Evolutionary conservation across 2,797 vertebrate species (phyloP).

Genomic region (Etheostoma nigrum): DNA sequence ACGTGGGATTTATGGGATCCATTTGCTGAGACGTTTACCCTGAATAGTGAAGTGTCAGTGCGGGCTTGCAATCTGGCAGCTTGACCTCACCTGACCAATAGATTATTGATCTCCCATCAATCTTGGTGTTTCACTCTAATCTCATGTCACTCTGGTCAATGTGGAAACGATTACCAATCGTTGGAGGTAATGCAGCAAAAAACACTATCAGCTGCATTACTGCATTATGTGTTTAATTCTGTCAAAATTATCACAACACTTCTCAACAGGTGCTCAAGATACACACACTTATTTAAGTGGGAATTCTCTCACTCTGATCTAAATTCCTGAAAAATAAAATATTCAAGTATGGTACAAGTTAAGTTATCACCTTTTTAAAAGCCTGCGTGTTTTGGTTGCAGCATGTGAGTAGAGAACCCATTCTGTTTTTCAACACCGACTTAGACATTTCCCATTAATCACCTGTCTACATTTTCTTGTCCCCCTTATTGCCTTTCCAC

Average conservation of each 20-base stretch:
- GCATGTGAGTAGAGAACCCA: conserved; percentile 14
- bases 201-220: conserved; percentile 35
- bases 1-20: conserved; percentile 16
- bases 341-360: background rate
- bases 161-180: conserved; percentile 49
- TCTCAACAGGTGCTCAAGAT: background rate
- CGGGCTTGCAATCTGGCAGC: conserved; percentile 12
- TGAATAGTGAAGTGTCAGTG: conserved; percentile 3
- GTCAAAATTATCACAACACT: conserved; percentile 7
- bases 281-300: background rate
- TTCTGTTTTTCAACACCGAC: conserved; percentile 23
- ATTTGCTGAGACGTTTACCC: conserved; percentile 37
- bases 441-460: conserved; percentile 48
- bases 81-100: conserved; percentile 32
- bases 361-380: background rate
- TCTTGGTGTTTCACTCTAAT: conserved; percentile 62
- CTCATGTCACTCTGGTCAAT: conserved; percentile 61
- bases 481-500: conserved; percentile 47
- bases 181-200: conserved; percentile 64
- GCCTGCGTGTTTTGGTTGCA: background rate
- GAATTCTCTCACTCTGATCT: background rate
- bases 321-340: background rate
- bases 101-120: conserved; percentile 73
- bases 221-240: conserved; percentile 26
- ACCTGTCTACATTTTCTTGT: conserved; percentile 33